Conservation (phyloP, 2,113 vertebrate genomes). For the Anthoscopus minutus region DNA sequence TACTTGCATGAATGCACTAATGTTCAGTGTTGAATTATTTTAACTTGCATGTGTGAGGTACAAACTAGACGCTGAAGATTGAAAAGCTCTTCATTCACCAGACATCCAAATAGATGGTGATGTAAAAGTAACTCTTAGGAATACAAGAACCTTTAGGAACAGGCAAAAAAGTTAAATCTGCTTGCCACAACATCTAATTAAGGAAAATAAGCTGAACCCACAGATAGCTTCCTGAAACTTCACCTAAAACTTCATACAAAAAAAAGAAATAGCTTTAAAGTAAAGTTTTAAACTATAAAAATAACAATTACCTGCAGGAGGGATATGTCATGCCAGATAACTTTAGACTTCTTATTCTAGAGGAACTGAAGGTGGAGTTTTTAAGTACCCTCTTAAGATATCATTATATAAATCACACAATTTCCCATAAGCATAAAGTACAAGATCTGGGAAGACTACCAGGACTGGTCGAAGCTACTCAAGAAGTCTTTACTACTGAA, state of each 20-base stretch:
- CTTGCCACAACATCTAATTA: background rate
- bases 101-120: background rate
- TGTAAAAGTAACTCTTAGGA: background rate
- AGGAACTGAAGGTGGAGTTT: background rate
- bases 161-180: background rate
- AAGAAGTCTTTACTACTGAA: background rate
- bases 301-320: rapidly evolving
- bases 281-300: background rate
- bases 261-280: background rate
- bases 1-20: background rate
- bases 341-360: background rate
- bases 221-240: background rate
- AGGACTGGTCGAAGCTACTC: background rate
- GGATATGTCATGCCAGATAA: background rate
- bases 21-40: background rate
- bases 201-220: background rate
- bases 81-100: background rate
- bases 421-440: background rate
- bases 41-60: background rate
- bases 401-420: background rate
- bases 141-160: rapidly evolving
- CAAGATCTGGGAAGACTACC: background rate
- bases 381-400: background rate
- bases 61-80: background rate
- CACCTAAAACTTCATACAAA: rapidly evolving